phyloP scores from a whole-genome alignment of 2,797 vertebrate species.

The Sparus aurata region DNA sequence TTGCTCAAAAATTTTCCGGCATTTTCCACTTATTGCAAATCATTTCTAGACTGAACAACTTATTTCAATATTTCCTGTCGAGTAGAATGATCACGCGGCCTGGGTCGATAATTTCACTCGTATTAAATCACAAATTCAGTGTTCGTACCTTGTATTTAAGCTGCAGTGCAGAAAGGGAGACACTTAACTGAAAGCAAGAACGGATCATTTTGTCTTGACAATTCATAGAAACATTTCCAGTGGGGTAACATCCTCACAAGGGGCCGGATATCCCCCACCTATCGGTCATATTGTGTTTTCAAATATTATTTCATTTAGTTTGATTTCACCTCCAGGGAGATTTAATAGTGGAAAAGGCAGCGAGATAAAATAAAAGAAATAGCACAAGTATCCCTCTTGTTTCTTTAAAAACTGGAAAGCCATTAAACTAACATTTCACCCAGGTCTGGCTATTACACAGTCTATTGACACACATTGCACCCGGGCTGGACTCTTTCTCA shows the following conservation, averaged over 20 bases:
- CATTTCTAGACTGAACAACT: too few relatives aligned
- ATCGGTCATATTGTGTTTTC: conserved; percentile 31
- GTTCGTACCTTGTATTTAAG: too few relatives aligned
- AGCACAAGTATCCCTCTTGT: conserved; percentile 59
- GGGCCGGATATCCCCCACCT: conserved; percentile 16
- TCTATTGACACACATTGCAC: conserved; percentile 81
- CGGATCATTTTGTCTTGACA: conserved; percentile 17
- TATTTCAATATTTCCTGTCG: too few relatives aligned
- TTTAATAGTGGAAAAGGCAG: conserved; percentile 44
- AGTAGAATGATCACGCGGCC: too few relatives aligned
- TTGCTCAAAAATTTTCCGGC: too few relatives aligned
- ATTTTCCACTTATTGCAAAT: too few relatives aligned
- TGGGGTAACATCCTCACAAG: conserved; percentile 26
- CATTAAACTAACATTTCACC: conserved; percentile 80
- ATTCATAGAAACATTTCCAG: conserved; percentile 11
- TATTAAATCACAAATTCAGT: too few relatives aligned
- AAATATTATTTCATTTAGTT: conserved; percentile 49
- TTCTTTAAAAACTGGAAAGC: conserved; percentile 75
- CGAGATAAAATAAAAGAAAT: conserved; percentile 52
- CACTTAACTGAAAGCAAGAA: conserved; percentile 2
- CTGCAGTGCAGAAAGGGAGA: neutral
- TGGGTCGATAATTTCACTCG: too few relatives aligned
- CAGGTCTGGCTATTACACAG: conserved; percentile 79
- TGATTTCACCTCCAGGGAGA: conserved; percentile 50
- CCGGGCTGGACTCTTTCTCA: conserved; percentile 78